phyloP scores from a whole-genome alignment of 2,797 vertebrate genomes.

The Sylvilagus floridanus region DNA sequence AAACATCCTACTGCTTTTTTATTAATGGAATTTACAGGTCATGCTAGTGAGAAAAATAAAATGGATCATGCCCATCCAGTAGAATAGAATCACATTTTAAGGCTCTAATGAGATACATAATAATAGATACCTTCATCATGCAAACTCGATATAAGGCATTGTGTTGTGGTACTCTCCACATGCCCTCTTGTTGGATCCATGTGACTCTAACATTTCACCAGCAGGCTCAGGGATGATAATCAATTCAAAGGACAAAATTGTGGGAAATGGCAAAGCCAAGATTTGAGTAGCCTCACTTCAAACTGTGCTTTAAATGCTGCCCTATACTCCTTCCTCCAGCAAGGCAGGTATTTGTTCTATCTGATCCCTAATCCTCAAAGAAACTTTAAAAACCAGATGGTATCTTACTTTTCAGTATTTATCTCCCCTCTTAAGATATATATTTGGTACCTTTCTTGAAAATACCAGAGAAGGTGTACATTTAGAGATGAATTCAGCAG shows the following conservation, averaged over 20 bases:
- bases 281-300: background rate
- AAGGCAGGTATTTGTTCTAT: background rate
- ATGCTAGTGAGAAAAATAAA: background rate
- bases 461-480: conserved; percentile 33
- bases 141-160: background rate
- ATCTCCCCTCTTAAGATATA: background rate
- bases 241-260: background rate
- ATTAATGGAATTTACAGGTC: background rate
- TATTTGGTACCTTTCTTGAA: conserved; percentile 51
- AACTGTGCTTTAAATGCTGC: background rate
- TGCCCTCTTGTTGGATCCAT: background rate
- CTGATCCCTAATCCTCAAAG: background rate
- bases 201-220: background rate
- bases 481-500: conserved; percentile 24
- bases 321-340: background rate
- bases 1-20: conserved; percentile 3
- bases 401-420: conserved; percentile 4
- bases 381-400: conserved; percentile 3
- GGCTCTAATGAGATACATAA: background rate
- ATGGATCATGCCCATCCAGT: background rate
- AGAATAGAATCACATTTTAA: background rate
- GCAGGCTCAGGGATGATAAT: background rate
- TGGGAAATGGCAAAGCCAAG: conserved; percentile 12
- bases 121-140: background rate
- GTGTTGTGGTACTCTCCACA: background rate